Base-by-base conservation (phyloP, 2,888 invertebrate genomes). In the Apodemia mormo region DNA sequence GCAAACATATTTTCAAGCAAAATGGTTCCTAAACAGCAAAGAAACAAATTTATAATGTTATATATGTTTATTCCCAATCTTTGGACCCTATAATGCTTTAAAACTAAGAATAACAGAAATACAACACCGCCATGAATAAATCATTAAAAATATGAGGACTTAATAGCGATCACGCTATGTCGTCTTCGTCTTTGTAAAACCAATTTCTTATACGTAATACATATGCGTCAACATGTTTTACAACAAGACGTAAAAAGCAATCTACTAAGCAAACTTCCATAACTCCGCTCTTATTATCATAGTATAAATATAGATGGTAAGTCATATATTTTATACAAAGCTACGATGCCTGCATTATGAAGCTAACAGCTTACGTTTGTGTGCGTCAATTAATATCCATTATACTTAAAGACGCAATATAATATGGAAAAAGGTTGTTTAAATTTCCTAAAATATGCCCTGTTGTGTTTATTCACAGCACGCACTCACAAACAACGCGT, bases 81-180 rank as follows among this genome's bases (percentile, higher is more conserved):
- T 95, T 95, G 95, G 95, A 95, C 95, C 95, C 95, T 95, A 95
- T 95, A 95, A 90, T 94, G 95, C 94, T 94, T 94, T 94, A 95
- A 94, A 95, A 94, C 94, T 95, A 94, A 89, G 87, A 87, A 91
- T 90, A 89, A 90, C 89, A 90, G 85, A 89, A 89, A 88, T 90
- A 90, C 90, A 90, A 94, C 94, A 94, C 94, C 85, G 88, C 88
- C 82, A 85, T 84, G 85, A 80, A 79, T 78, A 78, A 83, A 85
- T 82, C 73, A 77, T 78, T 81, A 85, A 76, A 86, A 87, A 84
- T 84, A 78, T 86, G 80, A 82, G 81, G 77, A 80, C 80, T 82
- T 82, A 74, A 82, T 82, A 82, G 80, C 78, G 72, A 74, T 80
- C 78, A 81, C 78, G 82, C 77, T 76, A 79, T 80, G 74, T 75